These are phyloP conservation scores for Mallotus villosus DNA, from an alignment of 2,797 vertebrate species.

Conservation along the genomic window DNA sequence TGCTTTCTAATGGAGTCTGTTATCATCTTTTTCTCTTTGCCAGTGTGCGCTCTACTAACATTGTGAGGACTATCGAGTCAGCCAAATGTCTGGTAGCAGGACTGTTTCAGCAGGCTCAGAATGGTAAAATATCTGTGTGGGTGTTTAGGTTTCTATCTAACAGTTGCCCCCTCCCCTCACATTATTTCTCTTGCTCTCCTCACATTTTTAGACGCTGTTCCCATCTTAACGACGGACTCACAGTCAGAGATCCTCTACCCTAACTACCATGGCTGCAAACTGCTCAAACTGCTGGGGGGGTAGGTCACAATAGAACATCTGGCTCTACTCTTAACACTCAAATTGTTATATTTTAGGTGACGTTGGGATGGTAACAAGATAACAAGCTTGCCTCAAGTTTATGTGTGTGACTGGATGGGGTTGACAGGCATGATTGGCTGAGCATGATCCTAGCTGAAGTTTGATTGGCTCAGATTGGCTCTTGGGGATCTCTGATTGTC, in stretches of 20 bases:
- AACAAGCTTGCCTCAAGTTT: too few relatives aligned
- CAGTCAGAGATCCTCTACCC: constrained; percentile 90
- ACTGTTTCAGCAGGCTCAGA: constrained; percentile 86
- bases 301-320: constrained; percentile 50
- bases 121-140: constrained; percentile 70
- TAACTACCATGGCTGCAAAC: constrained; percentile 84
- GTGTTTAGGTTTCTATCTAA: not conserved
- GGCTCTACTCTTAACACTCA: not conserved
- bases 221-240: constrained; percentile 82
- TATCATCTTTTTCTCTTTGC: constrained; percentile 21
- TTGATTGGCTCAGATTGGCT: not conserved
- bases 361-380: not conserved
- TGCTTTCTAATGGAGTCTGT: too few relatives aligned
- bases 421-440: not conserved
- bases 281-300: constrained; percentile 78
- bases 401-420: not conserved
- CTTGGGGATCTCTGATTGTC: not conserved
- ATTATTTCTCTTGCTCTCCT: constrained; percentile 13
- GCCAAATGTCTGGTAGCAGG: constrained; percentile 91
- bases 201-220: constrained; percentile 68
- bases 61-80: constrained; percentile 92
- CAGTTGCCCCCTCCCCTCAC: constrained; percentile 7
- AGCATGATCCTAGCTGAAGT: not conserved
- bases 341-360: not conserved
- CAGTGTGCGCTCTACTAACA: constrained; percentile 93